phyloP scores from a whole-genome alignment of 2,888 invertebrate genomes.

The Osedax fenrisi region DNA sequence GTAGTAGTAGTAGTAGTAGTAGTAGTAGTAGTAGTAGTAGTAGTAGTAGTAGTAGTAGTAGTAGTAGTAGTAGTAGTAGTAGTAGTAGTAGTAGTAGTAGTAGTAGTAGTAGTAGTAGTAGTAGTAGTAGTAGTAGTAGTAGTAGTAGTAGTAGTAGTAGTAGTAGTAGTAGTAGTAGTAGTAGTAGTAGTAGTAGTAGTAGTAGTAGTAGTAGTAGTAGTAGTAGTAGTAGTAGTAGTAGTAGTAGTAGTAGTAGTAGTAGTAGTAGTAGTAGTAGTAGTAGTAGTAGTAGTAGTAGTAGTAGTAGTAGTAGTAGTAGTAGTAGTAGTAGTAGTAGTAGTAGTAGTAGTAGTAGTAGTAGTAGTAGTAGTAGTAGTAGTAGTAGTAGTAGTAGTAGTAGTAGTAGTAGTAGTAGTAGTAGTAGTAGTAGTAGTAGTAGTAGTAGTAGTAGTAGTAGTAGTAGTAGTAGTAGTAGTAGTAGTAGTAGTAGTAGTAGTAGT shows the following conservation, averaged over 20 bases:
- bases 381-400: background rate
- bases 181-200: slow-evolving; percentile 28
- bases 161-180: slow-evolving; percentile 37
- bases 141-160: slow-evolving; percentile 20
- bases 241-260: slow-evolving; percentile 3
- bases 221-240: slow-evolving; percentile 16
- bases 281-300: slow-evolving; percentile 32
- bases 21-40: slow-evolving; percentile 15
- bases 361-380: slow-evolving; percentile 21
- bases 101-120: background rate
- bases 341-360: slow-evolving; percentile 25
- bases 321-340: slow-evolving; percentile 21
- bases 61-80: slow-evolving; percentile 28
- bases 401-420: background rate
- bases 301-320: slow-evolving; percentile 30
- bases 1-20: slow-evolving; percentile 8
- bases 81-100: slow-evolving; percentile 7
- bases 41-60: slow-evolving; percentile 21
- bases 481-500: background rate
- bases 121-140: background rate
- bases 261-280: slow-evolving; percentile 28
- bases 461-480: background rate
- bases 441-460: background rate
- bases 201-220: slow-evolving; percentile 5
- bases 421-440: background rate